Evolutionary conservation across 1,140 invertebrate species (phyloP).

Genomic region (Littorina saxatilis): DNA sequence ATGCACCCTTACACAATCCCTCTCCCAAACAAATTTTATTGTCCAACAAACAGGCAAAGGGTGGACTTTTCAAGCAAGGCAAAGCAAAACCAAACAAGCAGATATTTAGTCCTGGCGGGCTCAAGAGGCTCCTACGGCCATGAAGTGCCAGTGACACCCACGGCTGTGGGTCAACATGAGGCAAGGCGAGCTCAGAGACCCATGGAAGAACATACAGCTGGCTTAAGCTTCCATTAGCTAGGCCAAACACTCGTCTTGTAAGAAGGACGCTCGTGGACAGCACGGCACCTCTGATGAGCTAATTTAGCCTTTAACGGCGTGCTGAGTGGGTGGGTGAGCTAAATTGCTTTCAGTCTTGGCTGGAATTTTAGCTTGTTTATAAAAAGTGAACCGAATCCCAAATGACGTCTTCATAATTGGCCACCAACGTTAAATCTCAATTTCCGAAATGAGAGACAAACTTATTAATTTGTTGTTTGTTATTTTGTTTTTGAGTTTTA

Average conservation of each 20-base stretch:
- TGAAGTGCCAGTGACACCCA: not conserved
- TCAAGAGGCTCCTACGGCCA: not conserved
- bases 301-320: no score
- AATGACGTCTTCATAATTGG: no score
- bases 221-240: not conserved
- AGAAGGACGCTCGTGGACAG: not conserved
- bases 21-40: not conserved
- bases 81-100: constrained; percentile 1
- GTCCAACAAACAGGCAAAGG: not conserved
- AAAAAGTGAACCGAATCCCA: no score
- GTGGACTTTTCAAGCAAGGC: not conserved
- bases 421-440: no score
- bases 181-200: not conserved
- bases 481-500: no score
- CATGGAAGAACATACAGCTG: no score
- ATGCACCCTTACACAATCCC: not conserved
- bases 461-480: no score
- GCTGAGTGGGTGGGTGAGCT: no score
- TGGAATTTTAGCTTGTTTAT: no score
- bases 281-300: no score
- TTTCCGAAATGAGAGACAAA: no score
- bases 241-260: not conserved
- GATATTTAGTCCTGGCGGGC: not conserved
- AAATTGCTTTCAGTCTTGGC: no score
- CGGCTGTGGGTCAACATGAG: not conserved